These are phyloP conservation scores for Sphecodes monilicornis DNA, from an alignment of 2,888 invertebrate genomes.

Conservation along the genomic window DNA sequence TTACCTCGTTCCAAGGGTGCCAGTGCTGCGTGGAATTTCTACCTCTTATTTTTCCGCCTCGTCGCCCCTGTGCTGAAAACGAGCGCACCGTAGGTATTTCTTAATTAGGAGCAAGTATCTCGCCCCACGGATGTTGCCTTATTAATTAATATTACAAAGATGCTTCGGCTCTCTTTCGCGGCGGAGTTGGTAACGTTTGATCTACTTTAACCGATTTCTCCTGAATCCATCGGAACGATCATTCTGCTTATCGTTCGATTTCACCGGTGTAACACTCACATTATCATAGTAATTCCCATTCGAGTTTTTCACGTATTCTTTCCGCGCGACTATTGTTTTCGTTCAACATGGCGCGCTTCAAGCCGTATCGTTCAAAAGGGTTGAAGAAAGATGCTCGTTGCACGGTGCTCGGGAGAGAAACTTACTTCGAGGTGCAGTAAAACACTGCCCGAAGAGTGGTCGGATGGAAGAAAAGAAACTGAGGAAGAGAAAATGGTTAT, in stretches of 20 bases:
- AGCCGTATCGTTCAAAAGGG: conserved; percentile 36
- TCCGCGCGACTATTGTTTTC: conserved; percentile 3
- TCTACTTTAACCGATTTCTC: neutral
- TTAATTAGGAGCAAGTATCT: conserved; percentile 76
- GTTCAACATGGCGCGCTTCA: neutral
- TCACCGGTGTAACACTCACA: neutral
- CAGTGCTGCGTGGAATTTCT: conserved; percentile 74
- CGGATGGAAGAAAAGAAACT: conserved; percentile 44
- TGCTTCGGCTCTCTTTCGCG: conserved; percentile 21
- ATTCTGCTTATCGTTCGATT: neutral
- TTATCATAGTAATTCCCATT: neutral
- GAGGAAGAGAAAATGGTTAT: conserved; percentile 54
- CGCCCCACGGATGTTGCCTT: conserved; percentile 67
- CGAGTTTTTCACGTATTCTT: neutral
- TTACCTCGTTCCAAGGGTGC: conserved; percentile 75
- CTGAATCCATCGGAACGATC: neutral
- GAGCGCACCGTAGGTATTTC: conserved; percentile 74
- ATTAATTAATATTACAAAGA: conserved; percentile 74
- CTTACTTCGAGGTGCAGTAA: conserved; percentile 48
- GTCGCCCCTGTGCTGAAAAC: conserved; percentile 67
- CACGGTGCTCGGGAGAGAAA: conserved; percentile 8
- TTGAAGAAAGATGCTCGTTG: conserved; percentile 33
- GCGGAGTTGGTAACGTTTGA: neutral
- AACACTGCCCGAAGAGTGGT: conserved; percentile 42
- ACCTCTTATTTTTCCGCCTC: conserved; percentile 75